Evolutionary conservation across 1,140 invertebrate species (phyloP).

Genomic region (Drosophila obscura): DNA sequence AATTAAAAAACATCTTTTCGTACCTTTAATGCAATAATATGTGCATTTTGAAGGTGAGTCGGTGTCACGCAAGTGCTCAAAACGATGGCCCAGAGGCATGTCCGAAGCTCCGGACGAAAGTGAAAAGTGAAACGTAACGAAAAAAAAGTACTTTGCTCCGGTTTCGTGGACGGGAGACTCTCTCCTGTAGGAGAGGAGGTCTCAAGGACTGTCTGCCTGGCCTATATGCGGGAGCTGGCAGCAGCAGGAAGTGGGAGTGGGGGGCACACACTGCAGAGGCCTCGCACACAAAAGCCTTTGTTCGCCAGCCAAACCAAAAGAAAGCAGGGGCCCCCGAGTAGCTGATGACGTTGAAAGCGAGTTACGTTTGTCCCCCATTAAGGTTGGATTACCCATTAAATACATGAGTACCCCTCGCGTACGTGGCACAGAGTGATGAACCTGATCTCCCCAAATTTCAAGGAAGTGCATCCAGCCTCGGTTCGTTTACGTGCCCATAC

Average conservation of each 20-base stretch:
- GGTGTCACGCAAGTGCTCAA: not conserved
- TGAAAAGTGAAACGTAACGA: slow-evolving; percentile 79
- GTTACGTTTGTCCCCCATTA: slow-evolving; percentile 52
- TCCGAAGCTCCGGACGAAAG: slow-evolving; percentile 15
- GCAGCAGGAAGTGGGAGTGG: not conserved
- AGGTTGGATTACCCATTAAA: slow-evolving; percentile 31
- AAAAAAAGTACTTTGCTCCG: slow-evolving; percentile 25
- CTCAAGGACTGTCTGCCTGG: slow-evolving; percentile 29
- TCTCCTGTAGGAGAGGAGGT: slow-evolving; percentile 6
- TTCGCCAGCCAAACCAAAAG: slow-evolving; percentile 60
- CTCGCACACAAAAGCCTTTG: slow-evolving; percentile 46
- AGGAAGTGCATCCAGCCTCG: slow-evolving; percentile 35
- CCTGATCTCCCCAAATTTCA: slow-evolving; percentile 31
- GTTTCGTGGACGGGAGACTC: slow-evolving; percentile 33
- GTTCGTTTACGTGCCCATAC: slow-evolving; percentile 17
- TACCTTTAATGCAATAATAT: slow-evolving; percentile 81
- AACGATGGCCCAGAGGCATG: not conserved
- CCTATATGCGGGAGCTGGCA: not conserved
- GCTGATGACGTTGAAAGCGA: slow-evolving; percentile 75
- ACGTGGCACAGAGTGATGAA: not conserved
- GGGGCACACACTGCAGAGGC: not conserved
- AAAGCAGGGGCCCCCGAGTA: slow-evolving; percentile 48
- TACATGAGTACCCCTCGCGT: slow-evolving; percentile 3
- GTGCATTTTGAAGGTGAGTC: slow-evolving; percentile 80
- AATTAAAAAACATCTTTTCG: slow-evolving; percentile 70